Evolutionary conservation across 1,140 invertebrate genomes (phyloP).

Genomic region (Drosophila seguyi): DNA sequence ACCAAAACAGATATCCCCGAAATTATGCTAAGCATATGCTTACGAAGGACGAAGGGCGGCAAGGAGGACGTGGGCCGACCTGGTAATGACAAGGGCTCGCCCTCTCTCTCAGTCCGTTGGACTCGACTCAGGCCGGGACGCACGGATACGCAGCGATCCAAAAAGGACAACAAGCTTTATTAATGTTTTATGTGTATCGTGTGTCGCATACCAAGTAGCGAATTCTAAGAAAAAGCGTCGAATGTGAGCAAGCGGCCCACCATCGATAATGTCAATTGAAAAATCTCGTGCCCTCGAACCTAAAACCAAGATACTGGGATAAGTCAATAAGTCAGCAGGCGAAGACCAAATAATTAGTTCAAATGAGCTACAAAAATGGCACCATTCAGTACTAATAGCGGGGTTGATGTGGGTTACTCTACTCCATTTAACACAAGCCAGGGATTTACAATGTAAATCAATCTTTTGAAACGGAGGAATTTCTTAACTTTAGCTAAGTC

Average conservation of each 20-base stretch:
- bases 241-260: conserved; percentile 2
- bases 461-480: not conserved
- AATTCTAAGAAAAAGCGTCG: not conserved
- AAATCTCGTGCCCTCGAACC: conserved; percentile 50
- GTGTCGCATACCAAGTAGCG: conserved; percentile 74
- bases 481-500: not conserved
- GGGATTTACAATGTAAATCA: too few species aligned
- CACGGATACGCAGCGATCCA: conserved; percentile 59
- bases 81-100: conserved; percentile 77
- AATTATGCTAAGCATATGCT: conserved; percentile 83
- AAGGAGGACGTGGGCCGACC: conserved; percentile 37
- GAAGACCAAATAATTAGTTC: conserved; percentile 81
- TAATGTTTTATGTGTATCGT: conserved; percentile 83
- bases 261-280: conserved; percentile 78
- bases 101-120: conserved; percentile 9
- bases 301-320: conserved; percentile 6
- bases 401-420: conserved; percentile 14
- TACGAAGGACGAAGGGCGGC: conserved; percentile 8
- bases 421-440: not conserved
- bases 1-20: conserved; percentile 50
- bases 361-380: conserved; percentile 72
- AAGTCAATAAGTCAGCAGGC: conserved; percentile 72
- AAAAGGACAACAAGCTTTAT: conserved; percentile 84
- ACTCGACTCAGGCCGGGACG: conserved; percentile 43
- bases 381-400: conserved; percentile 48